phyloP scores from a whole-genome alignment of 1,140 invertebrate species.

The Atta colombica region DNA sequence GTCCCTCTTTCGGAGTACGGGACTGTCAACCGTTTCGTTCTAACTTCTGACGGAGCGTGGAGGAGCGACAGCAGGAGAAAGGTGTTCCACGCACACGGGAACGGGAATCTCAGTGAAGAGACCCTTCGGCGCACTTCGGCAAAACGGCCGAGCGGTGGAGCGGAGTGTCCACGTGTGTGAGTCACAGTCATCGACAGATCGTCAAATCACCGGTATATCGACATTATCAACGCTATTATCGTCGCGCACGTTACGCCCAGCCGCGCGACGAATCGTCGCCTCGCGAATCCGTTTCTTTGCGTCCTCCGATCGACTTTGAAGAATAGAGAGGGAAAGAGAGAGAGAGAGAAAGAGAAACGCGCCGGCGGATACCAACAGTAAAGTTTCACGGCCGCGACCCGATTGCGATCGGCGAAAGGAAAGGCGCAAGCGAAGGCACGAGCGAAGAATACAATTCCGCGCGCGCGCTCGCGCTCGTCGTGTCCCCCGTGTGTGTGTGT shows the following conservation, averaged over 20 bases:
- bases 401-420: constrained; percentile 57
- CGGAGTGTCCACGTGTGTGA: constrained; percentile 67
- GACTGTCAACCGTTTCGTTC: neutral
- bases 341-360: neutral
- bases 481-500: neutral
- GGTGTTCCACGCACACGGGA: too few relatives aligned
- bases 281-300: constrained; percentile 25
- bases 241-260: neutral
- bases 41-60: neutral
- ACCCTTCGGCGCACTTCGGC: constrained; percentile 58
- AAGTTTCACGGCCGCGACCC: constrained; percentile 55
- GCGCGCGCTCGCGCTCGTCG: neutral
- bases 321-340: neutral
- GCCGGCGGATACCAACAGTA: neutral
- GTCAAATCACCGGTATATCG: neutral
- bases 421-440: neutral
- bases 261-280: constrained; percentile 19
- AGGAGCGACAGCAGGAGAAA: neutral
- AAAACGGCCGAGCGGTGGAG: neutral
- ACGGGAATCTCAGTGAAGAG: too few relatives aligned
- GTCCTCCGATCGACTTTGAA: neutral
- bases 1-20: neutral
- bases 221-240: neutral
- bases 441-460: neutral
- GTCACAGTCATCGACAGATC: constrained; percentile 46